Evolutionary conservation across 2,113 vertebrate species (phyloP).

Genomic region (Colinus virginianus): DNA sequence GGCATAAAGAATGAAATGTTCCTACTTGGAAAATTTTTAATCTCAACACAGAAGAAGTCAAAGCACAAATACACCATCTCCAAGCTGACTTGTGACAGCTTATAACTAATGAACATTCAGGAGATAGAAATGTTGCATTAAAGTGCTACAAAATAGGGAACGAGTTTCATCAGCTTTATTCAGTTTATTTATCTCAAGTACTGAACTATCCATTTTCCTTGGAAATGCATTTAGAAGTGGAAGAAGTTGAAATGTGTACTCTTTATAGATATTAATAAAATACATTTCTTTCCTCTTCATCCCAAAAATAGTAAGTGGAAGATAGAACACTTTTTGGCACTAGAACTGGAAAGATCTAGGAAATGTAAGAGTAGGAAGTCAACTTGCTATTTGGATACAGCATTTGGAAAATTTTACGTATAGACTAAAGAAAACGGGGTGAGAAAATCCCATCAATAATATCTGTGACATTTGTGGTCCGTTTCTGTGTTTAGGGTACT

Average conservation of each 20-base stretch:
- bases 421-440: background rate
- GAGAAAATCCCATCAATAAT: background rate
- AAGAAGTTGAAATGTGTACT: background rate
- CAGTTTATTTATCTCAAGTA: background rate
- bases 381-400: background rate
- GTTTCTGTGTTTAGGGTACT: background rate
- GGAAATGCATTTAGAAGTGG: background rate
- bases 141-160: background rate
- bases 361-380: background rate
- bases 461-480: background rate
- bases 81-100: background rate
- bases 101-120: background rate
- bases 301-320: background rate
- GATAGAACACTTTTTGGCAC: background rate
- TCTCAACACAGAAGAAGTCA: background rate
- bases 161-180: conserved; percentile 19
- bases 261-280: background rate
- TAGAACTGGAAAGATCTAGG: background rate
- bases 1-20: background rate
- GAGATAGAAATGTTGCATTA: background rate
- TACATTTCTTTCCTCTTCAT: background rate
- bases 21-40: background rate
- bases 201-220: conserved; percentile 11
- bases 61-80: background rate
- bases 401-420: background rate